Evolutionary conservation across 2,113 vertebrate genomes (phyloP).

Genomic region (Nymphicus hollandicus): DNA sequence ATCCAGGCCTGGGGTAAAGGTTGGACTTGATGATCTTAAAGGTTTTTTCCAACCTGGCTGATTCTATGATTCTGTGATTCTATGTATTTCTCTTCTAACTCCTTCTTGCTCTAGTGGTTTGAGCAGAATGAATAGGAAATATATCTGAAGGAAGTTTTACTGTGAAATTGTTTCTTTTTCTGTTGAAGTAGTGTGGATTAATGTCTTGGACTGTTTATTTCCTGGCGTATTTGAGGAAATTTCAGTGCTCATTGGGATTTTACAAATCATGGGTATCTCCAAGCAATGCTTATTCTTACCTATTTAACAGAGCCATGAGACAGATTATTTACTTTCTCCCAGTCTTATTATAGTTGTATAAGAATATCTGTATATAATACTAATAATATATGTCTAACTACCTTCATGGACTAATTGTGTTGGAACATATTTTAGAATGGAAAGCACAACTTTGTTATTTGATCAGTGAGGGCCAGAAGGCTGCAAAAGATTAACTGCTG

Average conservation of each 20-base stretch:
- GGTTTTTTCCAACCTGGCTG: too few relatives aligned
- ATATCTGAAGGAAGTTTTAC: neutral
- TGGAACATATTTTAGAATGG: neutral
- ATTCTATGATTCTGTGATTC: too few relatives aligned
- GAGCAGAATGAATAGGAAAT: neutral
- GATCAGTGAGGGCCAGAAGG: neutral
- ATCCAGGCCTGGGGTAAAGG: too few relatives aligned
- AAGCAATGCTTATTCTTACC: neutral
- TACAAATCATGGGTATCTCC: neutral
- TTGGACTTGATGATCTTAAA: too few relatives aligned
- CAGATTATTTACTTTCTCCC: neutral
- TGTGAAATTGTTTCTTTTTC: neutral
- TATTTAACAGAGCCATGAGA: neutral
- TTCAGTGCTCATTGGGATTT: neutral
- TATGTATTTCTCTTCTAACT: neutral
- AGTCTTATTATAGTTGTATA: neutral
- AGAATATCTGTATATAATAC: neutral
- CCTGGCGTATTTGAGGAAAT: neutral
- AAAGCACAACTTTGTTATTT: neutral
- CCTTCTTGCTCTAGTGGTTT: neutral
- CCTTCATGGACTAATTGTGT: neutral
- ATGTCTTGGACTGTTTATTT: neutral
- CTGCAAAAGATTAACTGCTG: neutral
- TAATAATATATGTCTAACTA: neutral
- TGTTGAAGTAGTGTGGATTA: neutral